Percentiles rank a stretch among this genome's conserved stretches.
phyloP scores from a whole-genome alignment of 2,888 invertebrate species.

The Eledona agricola region DNA sequence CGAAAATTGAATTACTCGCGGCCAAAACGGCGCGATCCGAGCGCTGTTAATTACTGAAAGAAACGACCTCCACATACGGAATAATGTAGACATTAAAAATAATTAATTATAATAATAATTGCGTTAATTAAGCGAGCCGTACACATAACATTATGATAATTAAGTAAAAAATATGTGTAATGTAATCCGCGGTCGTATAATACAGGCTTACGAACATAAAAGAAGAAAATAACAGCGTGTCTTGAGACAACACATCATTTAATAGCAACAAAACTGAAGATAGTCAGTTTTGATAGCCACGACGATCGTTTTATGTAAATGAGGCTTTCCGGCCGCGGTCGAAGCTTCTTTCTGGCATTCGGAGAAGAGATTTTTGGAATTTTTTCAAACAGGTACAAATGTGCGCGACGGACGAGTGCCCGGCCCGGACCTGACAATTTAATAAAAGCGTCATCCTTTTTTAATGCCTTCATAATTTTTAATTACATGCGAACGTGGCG shows the following conservation, averaged over 20 bases:
- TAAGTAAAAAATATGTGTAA: slow-evolving; percentile 42
- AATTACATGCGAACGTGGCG: slow-evolving; percentile 1
- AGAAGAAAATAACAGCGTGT: slow-evolving; percentile 42
- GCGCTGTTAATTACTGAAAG: slow-evolving; percentile 10
- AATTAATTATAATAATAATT: slow-evolving; percentile 42
- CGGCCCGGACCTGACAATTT: slow-evolving; percentile 50
- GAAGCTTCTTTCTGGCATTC: slow-evolving; percentile 53
- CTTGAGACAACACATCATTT: slow-evolving; percentile 48
- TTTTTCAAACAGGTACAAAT: slow-evolving; percentile 58
- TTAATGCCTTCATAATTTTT: slow-evolving; percentile 1
- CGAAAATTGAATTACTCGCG: too few species aligned
- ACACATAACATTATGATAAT: slow-evolving; percentile 42
- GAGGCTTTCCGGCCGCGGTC: slow-evolving; percentile 40
- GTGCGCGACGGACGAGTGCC: slow-evolving; percentile 50
- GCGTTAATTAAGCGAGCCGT: slow-evolving; percentile 38
- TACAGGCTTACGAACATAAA: slow-evolving; percentile 38
- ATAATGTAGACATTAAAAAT: slow-evolving; percentile 42
- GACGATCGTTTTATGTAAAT: slow-evolving; percentile 51
- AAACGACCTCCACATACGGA: neutral
- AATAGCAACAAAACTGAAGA: slow-evolving; percentile 48
- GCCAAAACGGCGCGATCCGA: slow-evolving; percentile 5
- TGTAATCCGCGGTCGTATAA: slow-evolving; percentile 38
- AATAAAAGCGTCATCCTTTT: slow-evolving; percentile 40
- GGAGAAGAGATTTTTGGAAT: slow-evolving; percentile 57
- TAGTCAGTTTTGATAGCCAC: slow-evolving; percentile 49